Base-by-base conservation (phyloP, 2,888 invertebrate species). In the Synanthedon tipuliformis region DNA sequence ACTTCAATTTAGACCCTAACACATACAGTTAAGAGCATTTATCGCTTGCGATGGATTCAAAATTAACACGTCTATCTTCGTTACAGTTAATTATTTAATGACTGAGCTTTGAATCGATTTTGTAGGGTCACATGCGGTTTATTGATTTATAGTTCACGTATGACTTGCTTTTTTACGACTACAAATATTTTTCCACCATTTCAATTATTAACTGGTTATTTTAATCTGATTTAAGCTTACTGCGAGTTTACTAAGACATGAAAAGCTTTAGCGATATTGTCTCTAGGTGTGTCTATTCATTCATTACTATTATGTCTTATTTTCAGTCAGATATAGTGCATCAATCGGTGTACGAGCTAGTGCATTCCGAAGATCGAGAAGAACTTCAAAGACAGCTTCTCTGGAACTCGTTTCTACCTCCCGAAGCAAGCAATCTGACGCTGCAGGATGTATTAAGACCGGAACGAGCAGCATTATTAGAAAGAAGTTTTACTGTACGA, bases 291-390 rank as follows among this genome's bases (percentile, higher is more conserved):
- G 51, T 34, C 10, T 8, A 54, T 57, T 62, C 52, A 51, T 15
- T 34, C 2, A 50, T 8, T 34, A 34, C 27, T 34, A 34, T 34
- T 45, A 49, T 50, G 34, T 50, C 55, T 60, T 53, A 10, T 62
- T 91, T 92, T 40, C 90, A 99, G 98, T 99, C 99, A 65, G 99
- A 99, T 83, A 98, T 99, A 69, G 97, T 99, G 56, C 99, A 99
- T 82, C 99, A 99, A 79, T 97, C 98, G 61, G 98, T 99, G 53
- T 98, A 98, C 90, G 99, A 99, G 84, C 89, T 99, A 77, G 98
- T 99, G 58, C 99, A 99, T 85, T 98, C 98, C 3, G 99, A 99
- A 87, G 99, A 99, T 78, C 90, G 99, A 3, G 99, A 99, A 78
- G 99, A 99, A 81, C 90, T 99, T 55, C 98, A 98, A 75, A 88